Base-by-base conservation (phyloP, 2,888 invertebrate species). In the Scotopteryx bipunctaria region DNA sequence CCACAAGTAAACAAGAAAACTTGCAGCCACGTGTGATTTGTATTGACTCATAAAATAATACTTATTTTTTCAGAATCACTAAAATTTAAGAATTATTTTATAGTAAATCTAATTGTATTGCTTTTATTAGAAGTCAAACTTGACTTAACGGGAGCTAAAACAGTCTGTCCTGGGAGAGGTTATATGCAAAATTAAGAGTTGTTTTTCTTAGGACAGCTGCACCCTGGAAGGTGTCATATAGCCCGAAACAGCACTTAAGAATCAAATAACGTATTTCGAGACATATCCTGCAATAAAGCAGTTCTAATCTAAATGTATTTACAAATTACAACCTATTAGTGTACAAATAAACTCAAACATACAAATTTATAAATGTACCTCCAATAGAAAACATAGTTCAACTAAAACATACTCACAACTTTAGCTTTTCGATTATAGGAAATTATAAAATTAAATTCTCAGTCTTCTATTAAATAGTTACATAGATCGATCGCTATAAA, bases 391-490 rank as follows among this genome's bases (percentile, higher is more conserved):
- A 66, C 49, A 69, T 47, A 49, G 61, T 55, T 56, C 61, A 72
- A 75, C 63, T 63, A 41, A 71, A 73, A 69, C 65, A 66, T 57
- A 9, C 61, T 66, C 69, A 67, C 67, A 73, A 73, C 63, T 63
- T 66, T 67, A 69, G 63, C 61, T 68, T 73, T 70, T 56, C 40
- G 50, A 60, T 58, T 35, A 59, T 66, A 73, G 77, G 66, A 73
- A 76, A 85, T 81, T 75, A 75, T 69, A 76, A 81, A 82, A 80
- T 77, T 78, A 82, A 76, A 76, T 74, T 78, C 74, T 88, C 88
- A 88, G 88, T 88, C 88, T 88, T 87, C 86, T 84, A 86, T 86
- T 80, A 81, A 78, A 81, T 79, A 84, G 81, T 83, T 56, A 57
- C 57, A 66, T 78, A 82, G 78, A 83, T 81, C 67, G 78, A 83